A percentile compares a stretch with the other conserved stretches of the same genome.
Conservation (phyloP, 2,797 vertebrate genomes). For the Molossus alvarezi region DNA sequence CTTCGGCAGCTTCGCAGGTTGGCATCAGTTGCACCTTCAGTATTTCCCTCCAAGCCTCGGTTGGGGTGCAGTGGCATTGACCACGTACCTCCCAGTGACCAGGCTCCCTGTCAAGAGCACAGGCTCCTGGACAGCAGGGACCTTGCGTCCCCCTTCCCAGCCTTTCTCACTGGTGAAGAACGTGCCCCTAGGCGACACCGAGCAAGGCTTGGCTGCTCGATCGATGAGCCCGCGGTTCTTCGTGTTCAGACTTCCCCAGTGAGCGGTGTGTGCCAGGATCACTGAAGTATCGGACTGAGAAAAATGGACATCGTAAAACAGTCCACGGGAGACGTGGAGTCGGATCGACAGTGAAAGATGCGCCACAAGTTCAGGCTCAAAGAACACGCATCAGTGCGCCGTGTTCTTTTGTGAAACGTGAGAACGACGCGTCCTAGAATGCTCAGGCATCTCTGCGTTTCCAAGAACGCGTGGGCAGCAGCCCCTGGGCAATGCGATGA, state of each 20-base stretch:
- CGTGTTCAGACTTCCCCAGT: constrained; percentile 66
- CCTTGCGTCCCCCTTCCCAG: background rate
- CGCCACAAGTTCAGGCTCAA: constrained; percentile 76
- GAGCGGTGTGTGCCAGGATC: constrained; percentile 56
- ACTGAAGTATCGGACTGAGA: constrained; percentile 74
- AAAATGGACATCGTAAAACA: constrained; percentile 81
- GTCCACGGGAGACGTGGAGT: constrained; percentile 73
- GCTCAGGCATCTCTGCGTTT: background rate
- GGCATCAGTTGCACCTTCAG: background rate
- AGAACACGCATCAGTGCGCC: constrained; percentile 62
- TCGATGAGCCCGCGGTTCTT: constrained; percentile 73
- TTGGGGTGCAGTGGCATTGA: background rate
- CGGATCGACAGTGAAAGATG: constrained; percentile 83
- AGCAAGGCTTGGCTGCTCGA: constrained; percentile 55
- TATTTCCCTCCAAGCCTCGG: background rate
- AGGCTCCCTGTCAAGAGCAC: background rate
- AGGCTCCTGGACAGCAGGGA: background rate
- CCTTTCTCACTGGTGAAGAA: background rate
- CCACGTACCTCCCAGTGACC: background rate
- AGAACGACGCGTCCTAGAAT: background rate
- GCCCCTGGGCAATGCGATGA: background rate
- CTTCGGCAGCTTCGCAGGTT: background rate
- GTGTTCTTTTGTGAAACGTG: constrained; percentile 2
- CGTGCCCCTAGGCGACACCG: background rate
- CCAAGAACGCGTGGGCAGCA: background rate